These are phyloP conservation scores for Ennomos fuscantarius DNA, from an alignment of 2,888 invertebrate species.

Conservation along the genomic window DNA sequence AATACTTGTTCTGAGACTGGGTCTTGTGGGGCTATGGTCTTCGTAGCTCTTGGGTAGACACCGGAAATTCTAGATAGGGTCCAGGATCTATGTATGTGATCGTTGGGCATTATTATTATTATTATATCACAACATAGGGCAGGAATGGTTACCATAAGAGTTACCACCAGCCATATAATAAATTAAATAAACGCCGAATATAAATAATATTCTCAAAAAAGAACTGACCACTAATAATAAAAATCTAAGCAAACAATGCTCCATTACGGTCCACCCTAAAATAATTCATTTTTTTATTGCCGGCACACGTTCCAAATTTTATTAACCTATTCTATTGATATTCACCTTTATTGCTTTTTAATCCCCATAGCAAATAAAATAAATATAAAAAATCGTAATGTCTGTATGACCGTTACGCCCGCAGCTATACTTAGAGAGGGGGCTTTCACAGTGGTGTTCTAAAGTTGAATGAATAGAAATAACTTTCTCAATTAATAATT, in stretches of 20 bases:
- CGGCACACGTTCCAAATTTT: constrained; percentile 50
- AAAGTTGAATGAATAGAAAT: not conserved
- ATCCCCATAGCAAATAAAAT: constrained; percentile 63
- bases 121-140: too few relatives aligned
- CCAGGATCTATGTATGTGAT: too few relatives aligned
- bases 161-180: too few relatives aligned
- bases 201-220: constrained; percentile 7
- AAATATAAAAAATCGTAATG: constrained; percentile 57
- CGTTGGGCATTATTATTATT: too few relatives aligned
- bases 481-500: too few relatives aligned
- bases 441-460: constrained; percentile 25
- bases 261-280: constrained; percentile 43
- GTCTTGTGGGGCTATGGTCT: too few relatives aligned
- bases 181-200: not conserved
- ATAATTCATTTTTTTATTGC: constrained; percentile 54
- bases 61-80: too few relatives aligned
- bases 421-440: constrained; percentile 41
- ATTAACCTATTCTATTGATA: constrained; percentile 45
- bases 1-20: too few relatives aligned
- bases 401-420: constrained; percentile 58
- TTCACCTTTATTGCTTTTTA: constrained; percentile 66
- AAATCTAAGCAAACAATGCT: constrained; percentile 35
- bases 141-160: too few relatives aligned
- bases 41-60: too few relatives aligned
- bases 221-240: constrained; percentile 33